phyloP scores from a whole-genome alignment of 1,140 invertebrate species.

The Thaumetopoea pityocampa region DNA sequence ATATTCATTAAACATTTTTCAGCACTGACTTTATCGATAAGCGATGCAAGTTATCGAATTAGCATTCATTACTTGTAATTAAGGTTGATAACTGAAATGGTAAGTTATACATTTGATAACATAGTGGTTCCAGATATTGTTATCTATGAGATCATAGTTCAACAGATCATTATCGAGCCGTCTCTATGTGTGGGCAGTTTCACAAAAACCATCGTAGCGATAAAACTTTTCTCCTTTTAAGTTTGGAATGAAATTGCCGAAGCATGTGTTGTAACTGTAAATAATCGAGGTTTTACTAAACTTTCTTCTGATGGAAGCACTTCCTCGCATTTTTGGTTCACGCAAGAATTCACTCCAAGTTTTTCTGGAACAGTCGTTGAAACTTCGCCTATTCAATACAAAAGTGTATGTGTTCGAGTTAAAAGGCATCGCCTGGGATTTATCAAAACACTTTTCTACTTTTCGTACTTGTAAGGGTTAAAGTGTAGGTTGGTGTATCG shows the following conservation, averaged over 20 bases:
- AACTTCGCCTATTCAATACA: slow-evolving; percentile 27
- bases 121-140: slow-evolving; percentile 8
- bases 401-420: slow-evolving; percentile 17
- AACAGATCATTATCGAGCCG: slow-evolving; percentile 25
- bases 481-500: too few species aligned
- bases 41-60: too few species aligned
- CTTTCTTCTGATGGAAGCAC: slow-evolving; percentile 28
- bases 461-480: too few species aligned
- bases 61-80: too few species aligned
- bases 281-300: slow-evolving; percentile 14
- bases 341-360: slow-evolving; percentile 35
- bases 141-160: slow-evolving; percentile 36
- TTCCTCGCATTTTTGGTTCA: slow-evolving; percentile 35
- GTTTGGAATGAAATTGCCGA: neutral
- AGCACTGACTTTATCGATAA: too few species aligned
- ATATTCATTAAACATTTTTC: too few species aligned
- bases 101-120: slow-evolving; percentile 23
- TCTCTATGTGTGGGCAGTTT: slow-evolving; percentile 8
- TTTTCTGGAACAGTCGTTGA: slow-evolving; percentile 32
- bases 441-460: too few species aligned
- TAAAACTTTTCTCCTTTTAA: slow-evolving; percentile 14
- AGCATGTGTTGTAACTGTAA: neutral
- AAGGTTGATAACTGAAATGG: too few species aligned
- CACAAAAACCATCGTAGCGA: slow-evolving; percentile 5
- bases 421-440: slow-evolving; percentile 5